These are phyloP conservation scores for Mesorhabditis spiculigera DNA, from an alignment of 2,888 invertebrate genomes.

Conservation along the genomic window DNA sequence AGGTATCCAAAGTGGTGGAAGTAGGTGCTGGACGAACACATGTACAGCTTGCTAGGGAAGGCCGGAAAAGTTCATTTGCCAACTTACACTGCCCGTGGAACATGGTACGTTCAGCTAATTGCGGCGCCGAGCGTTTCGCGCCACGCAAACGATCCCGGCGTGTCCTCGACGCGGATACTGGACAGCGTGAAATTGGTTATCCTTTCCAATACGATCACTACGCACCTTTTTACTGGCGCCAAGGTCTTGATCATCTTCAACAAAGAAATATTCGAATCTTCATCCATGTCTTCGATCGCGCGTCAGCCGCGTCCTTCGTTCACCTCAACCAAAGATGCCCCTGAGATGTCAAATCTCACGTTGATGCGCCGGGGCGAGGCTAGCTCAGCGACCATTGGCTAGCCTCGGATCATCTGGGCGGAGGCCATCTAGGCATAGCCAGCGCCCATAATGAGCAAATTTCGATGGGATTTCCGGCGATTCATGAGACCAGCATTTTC, in stretches of 20 bases:
- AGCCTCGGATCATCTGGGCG: not conserved
- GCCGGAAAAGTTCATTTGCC: not conserved
- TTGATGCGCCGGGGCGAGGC: no score
- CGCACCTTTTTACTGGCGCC: not conserved
- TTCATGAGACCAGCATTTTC: no score
- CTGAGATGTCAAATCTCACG: no score
- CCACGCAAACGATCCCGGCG: not conserved
- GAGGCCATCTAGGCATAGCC: no score
- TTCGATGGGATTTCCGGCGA: no score
- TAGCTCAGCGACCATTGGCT: not conserved
- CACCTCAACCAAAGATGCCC: not conserved
- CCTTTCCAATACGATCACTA: not conserved
- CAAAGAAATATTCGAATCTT: not conserved
- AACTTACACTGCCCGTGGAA: not conserved
- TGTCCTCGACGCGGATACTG: not conserved
- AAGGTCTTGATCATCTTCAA: not conserved
- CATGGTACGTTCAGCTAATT: not conserved
- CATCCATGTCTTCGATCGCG: no score
- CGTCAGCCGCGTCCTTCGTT: not conserved
- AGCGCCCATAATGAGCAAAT: no score
- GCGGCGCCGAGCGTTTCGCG: not conserved
- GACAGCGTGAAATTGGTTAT: not conserved
- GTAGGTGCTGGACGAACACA: no score
- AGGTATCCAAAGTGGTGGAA: no score
- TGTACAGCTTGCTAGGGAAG: no score